Evolutionary conservation across 2,888 invertebrate species (phyloP).

Genomic region (Agriopis aurantiaria): DNA sequence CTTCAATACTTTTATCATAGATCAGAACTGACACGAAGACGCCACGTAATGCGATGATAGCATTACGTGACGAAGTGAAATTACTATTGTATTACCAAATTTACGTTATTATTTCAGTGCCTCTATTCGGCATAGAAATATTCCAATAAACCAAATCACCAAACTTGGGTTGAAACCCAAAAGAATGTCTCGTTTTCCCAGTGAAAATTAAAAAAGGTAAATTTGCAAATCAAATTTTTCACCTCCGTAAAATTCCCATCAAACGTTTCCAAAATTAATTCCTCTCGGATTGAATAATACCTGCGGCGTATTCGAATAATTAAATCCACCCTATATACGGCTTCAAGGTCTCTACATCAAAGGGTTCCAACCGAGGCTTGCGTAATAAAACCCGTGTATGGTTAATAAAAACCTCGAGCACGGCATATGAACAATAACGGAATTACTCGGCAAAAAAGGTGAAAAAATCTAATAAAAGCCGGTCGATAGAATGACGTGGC

Average conservation of each 20-base stretch:
- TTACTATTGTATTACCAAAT: constrained; percentile 1
- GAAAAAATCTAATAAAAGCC: constrained; percentile 50
- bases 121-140: neutral
- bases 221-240: constrained; percentile 36
- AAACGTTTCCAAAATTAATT: constrained; percentile 21
- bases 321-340: constrained; percentile 8
- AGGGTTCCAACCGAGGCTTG: constrained; percentile 38
- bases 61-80: constrained; percentile 7
- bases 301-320: constrained; percentile 28
- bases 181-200: constrained; percentile 10
- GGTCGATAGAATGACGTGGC: constrained; percentile 52
- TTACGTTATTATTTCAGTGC: neutral
- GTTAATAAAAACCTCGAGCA: constrained; percentile 42
- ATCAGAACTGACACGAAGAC: constrained; percentile 4
- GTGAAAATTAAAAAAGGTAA: constrained; percentile 22
- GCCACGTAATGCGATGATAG: neutral
- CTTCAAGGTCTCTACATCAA: constrained; percentile 27
- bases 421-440: constrained; percentile 49
- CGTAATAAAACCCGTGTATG: constrained; percentile 33
- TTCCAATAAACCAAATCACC: constrained; percentile 1
- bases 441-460: constrained; percentile 59
- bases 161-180: neutral
- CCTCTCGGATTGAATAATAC: constrained; percentile 21
- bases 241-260: constrained; percentile 26
- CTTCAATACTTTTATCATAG: neutral